Conservation (phyloP, 2,113 vertebrate genomes). For the Mustelus asterias region DNA sequence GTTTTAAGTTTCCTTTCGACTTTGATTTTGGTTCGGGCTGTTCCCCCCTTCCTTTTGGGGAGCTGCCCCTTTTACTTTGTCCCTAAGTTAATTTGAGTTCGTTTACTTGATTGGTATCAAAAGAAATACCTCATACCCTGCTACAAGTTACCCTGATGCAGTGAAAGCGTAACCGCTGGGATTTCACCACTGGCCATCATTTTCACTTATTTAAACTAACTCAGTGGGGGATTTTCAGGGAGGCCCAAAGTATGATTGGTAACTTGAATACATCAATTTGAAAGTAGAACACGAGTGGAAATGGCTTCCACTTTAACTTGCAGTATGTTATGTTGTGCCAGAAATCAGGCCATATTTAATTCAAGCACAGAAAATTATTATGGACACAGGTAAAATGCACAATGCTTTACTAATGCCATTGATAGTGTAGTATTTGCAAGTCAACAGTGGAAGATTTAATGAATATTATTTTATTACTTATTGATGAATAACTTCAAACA, state of each 20-base stretch:
- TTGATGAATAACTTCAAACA: background rate
- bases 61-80: too few species aligned
- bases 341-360: background rate
- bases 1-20: too few species aligned
- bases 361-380: background rate
- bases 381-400: background rate
- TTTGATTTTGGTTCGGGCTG: too few species aligned
- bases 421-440: background rate
- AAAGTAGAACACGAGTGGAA: background rate
- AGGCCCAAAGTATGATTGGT: background rate
- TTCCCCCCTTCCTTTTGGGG: too few species aligned
- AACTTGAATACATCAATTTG: background rate
- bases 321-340: background rate
- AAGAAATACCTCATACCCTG: too few species aligned
- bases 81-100: too few species aligned
- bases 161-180: background rate
- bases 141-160: background rate
- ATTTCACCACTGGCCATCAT: background rate
- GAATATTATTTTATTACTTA: background rate
- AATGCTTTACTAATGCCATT: background rate
- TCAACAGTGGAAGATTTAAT: background rate
- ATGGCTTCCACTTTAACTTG: background rate
- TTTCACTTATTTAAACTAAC: background rate
- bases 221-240: background rate
- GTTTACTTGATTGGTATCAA: too few species aligned